Evolutionary conservation across 2,797 vertebrate genomes (phyloP).

Genomic region (Mormyrops attenuatus): DNA sequence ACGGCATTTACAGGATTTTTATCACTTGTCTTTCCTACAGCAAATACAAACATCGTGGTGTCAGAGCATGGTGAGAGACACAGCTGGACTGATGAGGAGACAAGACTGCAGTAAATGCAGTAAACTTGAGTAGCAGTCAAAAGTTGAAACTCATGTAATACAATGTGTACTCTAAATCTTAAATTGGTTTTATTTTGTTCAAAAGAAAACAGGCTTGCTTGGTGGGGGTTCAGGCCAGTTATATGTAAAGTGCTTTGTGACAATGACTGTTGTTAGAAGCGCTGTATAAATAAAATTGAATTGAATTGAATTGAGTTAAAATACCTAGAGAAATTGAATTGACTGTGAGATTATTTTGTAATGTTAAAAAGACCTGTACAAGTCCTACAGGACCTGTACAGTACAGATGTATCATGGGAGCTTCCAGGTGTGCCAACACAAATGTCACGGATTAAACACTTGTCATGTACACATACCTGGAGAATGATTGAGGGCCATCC

Average conservation of each 20-base stretch:
- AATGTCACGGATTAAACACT: not conserved
- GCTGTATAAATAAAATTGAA: too few relatives aligned
- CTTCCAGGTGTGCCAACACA: conserved; percentile 14
- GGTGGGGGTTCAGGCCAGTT: too few relatives aligned
- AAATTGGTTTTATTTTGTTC: not conserved
- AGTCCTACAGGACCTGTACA: too few relatives aligned
- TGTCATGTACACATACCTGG: conserved; percentile 14
- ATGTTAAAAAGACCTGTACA: not conserved
- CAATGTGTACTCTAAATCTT: not conserved
- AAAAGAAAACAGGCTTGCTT: too few relatives aligned
- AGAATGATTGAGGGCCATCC: conserved; percentile 15
- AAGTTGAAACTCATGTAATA: not conserved
- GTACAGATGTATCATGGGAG: not conserved
- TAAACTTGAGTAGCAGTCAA: not conserved
- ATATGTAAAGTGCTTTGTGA: too few relatives aligned
- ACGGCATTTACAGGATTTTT: not conserved
- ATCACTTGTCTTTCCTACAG: too few relatives aligned
- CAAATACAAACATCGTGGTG: too few relatives aligned
- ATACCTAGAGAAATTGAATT: not conserved
- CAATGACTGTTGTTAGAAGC: too few relatives aligned
- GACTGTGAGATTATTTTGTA: not conserved
- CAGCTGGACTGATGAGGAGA: too few relatives aligned
- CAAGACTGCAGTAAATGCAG: too few relatives aligned
- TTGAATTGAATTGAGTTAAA: not conserved
- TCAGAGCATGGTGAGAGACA: too few relatives aligned